Evolutionary conservation across 1,140 invertebrate genomes (phyloP).

Genomic region (Orius insidiosus): DNA sequence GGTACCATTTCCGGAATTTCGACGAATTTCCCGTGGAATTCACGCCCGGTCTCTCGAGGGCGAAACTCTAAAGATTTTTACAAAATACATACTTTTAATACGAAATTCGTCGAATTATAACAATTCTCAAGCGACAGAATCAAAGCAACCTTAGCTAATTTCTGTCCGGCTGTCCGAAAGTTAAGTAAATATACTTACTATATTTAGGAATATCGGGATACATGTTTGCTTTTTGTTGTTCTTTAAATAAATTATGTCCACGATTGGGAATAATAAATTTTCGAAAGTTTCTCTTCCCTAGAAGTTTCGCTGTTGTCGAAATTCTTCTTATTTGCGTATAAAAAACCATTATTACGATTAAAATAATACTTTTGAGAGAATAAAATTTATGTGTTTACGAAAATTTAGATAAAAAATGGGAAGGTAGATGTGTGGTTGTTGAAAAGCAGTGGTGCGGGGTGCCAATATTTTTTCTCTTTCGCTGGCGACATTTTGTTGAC

Average conservation of each 20-base stretch:
- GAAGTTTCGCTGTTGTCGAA: constrained; percentile 33
- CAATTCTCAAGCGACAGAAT: neutral
- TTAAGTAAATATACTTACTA: constrained; percentile 26
- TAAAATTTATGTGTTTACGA: too few species aligned
- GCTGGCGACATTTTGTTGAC: too few species aligned
- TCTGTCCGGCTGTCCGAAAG: neutral
- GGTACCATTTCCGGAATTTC: constrained; percentile 77
- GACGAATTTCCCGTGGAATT: constrained; percentile 36
- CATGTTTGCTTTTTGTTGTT: constrained; percentile 33
- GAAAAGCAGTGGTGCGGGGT: too few species aligned
- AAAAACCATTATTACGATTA: neutral
- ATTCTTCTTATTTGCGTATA: constrained; percentile 22
- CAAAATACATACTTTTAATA: neutral
- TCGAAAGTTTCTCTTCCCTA: constrained; percentile 59
- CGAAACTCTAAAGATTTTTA: constrained; percentile 41
- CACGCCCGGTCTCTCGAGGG: constrained; percentile 40
- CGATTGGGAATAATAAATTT: constrained; percentile 58
- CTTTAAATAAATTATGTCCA: constrained; percentile 45
- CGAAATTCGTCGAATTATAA: too few species aligned
- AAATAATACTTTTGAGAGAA: too few species aligned
- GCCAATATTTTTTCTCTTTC: too few species aligned
- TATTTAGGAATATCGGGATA: constrained; percentile 42
- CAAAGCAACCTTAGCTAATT: neutral
- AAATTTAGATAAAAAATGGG: too few species aligned
- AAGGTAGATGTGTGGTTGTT: too few species aligned